Percentiles rank a stretch among this genome's conserved stretches.
Conservation (phyloP, 2,113 vertebrate species). For the Colaptes auratus region DNA sequence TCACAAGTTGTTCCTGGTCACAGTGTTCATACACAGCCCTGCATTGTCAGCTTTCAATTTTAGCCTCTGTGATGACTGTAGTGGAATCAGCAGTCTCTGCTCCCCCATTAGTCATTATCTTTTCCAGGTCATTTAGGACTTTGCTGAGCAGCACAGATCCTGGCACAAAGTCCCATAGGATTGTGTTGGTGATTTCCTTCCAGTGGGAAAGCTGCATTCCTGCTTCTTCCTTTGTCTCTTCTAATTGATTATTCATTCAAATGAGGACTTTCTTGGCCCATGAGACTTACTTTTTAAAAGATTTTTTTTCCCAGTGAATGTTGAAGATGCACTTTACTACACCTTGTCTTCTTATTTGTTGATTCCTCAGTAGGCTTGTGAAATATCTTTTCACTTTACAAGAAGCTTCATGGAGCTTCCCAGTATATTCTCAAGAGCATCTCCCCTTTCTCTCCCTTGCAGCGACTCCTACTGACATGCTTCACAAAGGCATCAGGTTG, state of each 20-base stretch:
- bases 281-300: neutral
- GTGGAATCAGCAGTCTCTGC: slow-evolving; percentile 33
- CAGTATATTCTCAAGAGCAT: neutral
- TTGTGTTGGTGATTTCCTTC: neutral
- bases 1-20: neutral
- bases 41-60: slow-evolving; percentile 46
- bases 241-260: neutral
- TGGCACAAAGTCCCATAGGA: neutral
- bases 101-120: slow-evolving; percentile 42
- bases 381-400: neutral
- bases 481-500: neutral
- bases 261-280: neutral
- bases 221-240: neutral
- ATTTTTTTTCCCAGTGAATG: neutral
- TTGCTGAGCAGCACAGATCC: slow-evolving; percentile 22
- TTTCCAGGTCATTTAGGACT: slow-evolving; percentile 49
- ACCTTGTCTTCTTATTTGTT: neutral
- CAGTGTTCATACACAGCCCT: neutral
- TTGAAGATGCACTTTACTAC: neutral
- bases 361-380: neutral
- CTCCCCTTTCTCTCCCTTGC: neutral
- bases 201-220: neutral
- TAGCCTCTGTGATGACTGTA: neutral
- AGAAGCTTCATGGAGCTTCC: neutral
- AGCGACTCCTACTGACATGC: neutral